Base-by-base conservation (phyloP, 2,888 invertebrate species). In the Polylopha cassiicola region DNA sequence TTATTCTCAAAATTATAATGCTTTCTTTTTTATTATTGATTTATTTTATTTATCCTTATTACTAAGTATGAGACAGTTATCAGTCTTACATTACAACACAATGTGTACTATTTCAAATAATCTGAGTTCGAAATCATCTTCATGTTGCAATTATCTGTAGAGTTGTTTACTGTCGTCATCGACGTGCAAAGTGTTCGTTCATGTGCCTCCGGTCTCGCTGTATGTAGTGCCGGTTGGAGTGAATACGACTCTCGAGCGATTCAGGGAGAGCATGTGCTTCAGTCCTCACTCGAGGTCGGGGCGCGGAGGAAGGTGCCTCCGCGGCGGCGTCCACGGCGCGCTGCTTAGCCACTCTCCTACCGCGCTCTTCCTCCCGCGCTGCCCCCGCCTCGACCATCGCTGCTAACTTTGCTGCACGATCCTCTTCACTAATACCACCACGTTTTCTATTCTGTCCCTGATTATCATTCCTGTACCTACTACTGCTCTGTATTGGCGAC, bases 141-240 rank as follows among this genome's bases (percentile, higher is more conserved):
- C n/a, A n/a, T n/a, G n/a, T n/a, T n/a, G n/a, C n/a, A n/a, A n/a
- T 24, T 14, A 3, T 1, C 4, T 7, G 2, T 26, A n/a, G n/a
- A n/a, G n/a, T 26, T 26, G 13, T 10, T 14, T 14, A 14, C 14
- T 8, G 1, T 9, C 10, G 22, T 63, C 70, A 91, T 63, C 92
- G 87, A 46, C 87, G 87, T 0, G 94, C 93, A 82, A 97, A 97
- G 75, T 95, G 91, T 44, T 89, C 88, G 55, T 95, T 91, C 94
- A 97, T 95, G 31, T 94, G 91, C 13, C 87, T 80, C 10, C 88
- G 88, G 2, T 92, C 92, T 39, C 96, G 87, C 70, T 98, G 97
- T 50, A 97, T 94, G 58, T 95, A 94, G 71, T 97, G 94, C 24
- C 94, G 89, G 66, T 96, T 98, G 7, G 97, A 89, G 61, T 92